Percentiles rank a stretch among this genome's conserved stretches.
Evolutionary conservation across 2,113 vertebrate genomes (phyloP).

Genomic region (Callionymus lyra): DNA sequence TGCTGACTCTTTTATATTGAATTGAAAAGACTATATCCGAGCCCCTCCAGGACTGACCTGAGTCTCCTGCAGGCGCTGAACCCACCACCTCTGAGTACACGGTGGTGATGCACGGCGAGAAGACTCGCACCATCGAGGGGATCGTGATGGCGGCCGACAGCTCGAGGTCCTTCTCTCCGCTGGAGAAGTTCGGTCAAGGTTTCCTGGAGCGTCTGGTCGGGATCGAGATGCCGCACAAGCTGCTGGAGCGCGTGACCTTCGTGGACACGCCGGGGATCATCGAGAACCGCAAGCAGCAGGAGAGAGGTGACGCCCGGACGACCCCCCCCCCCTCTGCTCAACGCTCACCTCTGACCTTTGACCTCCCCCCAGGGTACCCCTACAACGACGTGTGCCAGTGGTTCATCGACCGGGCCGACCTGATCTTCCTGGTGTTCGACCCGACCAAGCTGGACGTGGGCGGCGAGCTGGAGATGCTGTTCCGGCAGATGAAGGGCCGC

Average conservation of each 20-base stretch:
- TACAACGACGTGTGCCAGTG: slow-evolving; percentile 98
- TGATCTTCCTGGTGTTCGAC: slow-evolving; percentile 96
- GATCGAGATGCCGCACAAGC: slow-evolving; percentile 90
- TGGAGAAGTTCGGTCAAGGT: slow-evolving; percentile 96
- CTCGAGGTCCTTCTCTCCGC: slow-evolving; percentile 83
- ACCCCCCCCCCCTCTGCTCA: neutral
- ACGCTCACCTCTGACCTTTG: neutral
- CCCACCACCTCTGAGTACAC: slow-evolving; percentile 98
- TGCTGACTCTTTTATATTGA: no score
- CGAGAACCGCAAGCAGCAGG: slow-evolving; percentile 97
- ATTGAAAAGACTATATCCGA: no score
- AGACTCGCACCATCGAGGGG: slow-evolving; percentile 85
- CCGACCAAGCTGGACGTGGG: slow-evolving; percentile 95
- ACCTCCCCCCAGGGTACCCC: slow-evolving; percentile 72
- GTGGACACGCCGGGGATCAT: slow-evolving; percentile 96
- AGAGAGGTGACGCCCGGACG: slow-evolving; percentile 73
- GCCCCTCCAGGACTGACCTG: no score
- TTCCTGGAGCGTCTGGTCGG: slow-evolving; percentile 94
- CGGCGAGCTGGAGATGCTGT: slow-evolving; percentile 91
- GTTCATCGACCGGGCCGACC: slow-evolving; percentile 95
- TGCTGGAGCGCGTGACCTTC: slow-evolving; percentile 88
- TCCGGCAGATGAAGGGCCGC: slow-evolving; percentile 88
- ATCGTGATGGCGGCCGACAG: slow-evolving; percentile 98
- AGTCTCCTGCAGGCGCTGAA: slow-evolving; percentile 76
- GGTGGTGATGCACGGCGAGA: slow-evolving; percentile 91